Base-by-base conservation (phyloP, 2,888 invertebrate genomes). In the Chironomus riparius region DNA sequence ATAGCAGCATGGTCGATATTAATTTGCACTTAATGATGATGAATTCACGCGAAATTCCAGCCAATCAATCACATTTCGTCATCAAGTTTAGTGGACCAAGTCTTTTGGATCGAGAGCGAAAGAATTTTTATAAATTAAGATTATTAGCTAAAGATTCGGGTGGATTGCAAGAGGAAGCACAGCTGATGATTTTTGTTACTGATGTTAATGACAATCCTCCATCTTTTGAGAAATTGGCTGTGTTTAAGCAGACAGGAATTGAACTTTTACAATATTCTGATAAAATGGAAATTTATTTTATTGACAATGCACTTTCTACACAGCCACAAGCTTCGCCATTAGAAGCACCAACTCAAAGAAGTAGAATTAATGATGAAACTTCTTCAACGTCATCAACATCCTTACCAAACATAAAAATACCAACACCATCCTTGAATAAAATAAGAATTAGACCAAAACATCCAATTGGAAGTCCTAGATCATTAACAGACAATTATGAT, bases 121-220 rank as follows among this genome's bases (percentile, higher is more conserved):
- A 88, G 79, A 87, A 87, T 78, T 81, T 86, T 1, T 94, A 92
- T 80, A 84, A 88, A 77, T 83, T 94, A 13, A 88, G 88, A 81
- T 83, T 95, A 61, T 87, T 93, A 2, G 94, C 94, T 3, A 88
- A 88, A 79, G 94, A 94, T 79, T 88, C 86, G 81, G 92, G 93
- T 6, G 92, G 93, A 65, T 82, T 94, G 12, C 89, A 88, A 70
- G 91, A 91, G 1, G 90, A 91, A 82, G 90, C 91, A 0, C 88
- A 89, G 79, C 81, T 95, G 7, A 89, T 87, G 0, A 88, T 95
- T 68, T 86, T 85, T 0, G 84, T 95, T 24, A 87, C 89, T 4
- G 95, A 95, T 81, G 90, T 90, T 80, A 95, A 95, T 80, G 95
- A 95, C 81, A 94, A 94, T 81, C 81, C 88, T 13, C 93, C 93